These are phyloP conservation scores for Clytia hemisphaerica DNA, from an alignment of 30 jellyfish, hydroid and myxozoan species.

Conservation along the genomic window DNA sequence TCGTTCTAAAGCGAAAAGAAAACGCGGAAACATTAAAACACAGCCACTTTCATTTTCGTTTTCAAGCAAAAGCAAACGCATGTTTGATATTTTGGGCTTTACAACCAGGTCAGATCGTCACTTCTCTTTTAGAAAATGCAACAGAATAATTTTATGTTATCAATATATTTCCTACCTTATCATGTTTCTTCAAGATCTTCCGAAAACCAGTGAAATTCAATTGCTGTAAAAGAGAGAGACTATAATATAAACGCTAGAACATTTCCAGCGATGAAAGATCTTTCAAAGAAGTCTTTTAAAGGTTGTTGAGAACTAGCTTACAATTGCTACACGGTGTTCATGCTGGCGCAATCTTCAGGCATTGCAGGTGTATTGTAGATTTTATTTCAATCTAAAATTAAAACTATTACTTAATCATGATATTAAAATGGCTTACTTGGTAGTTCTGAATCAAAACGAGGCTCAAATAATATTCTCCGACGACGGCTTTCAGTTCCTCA, in stretches of 20 bases:
- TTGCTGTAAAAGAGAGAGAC: slow-evolving; percentile 25
- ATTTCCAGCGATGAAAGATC: too few relatives aligned
- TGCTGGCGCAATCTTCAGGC: too few relatives aligned
- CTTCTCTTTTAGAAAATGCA: background rate
- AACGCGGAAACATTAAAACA: too few relatives aligned
- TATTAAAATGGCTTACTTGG: slow-evolving; percentile 34
- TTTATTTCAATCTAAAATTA: background rate
- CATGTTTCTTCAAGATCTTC: slow-evolving; percentile 84
- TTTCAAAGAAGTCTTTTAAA: too few relatives aligned
- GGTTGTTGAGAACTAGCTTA: too few relatives aligned
- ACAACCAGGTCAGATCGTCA: too few relatives aligned
- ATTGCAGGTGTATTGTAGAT: too few relatives aligned
- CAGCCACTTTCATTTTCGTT: too few relatives aligned
- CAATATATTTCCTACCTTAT: slow-evolving; percentile 56
- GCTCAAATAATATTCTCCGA: slow-evolving; percentile 81
- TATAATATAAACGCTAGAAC: background rate
- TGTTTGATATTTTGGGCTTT: too few relatives aligned
- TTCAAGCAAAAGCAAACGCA: too few relatives aligned
- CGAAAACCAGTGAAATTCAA: slow-evolving; percentile 93
- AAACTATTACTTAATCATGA: background rate
- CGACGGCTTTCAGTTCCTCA: slow-evolving; percentile 76
- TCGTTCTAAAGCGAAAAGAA: too few relatives aligned
- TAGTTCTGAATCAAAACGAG: slow-evolving; percentile 72
- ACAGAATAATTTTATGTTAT: background rate
- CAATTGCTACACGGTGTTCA: too few relatives aligned